Conservation (phyloP, 2,888 invertebrate species). For the Pyrochroa serraticornis region DNA sequence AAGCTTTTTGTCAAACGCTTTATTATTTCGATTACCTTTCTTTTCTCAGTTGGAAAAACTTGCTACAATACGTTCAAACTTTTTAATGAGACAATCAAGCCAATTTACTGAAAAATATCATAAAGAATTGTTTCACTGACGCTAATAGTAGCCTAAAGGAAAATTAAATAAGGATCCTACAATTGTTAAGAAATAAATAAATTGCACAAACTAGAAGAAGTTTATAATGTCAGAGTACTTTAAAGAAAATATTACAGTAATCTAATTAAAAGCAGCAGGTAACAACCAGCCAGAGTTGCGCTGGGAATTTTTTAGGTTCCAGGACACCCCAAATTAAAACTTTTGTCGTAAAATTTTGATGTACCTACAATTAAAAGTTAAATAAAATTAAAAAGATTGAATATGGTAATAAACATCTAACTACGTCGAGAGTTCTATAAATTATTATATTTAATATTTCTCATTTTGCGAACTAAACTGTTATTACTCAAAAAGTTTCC, state of each 20-base stretch:
- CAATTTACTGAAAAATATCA: too few relatives aligned
- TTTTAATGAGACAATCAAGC: too few relatives aligned
- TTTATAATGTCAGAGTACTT: neutral
- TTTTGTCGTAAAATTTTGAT: slow-evolving; percentile 29
- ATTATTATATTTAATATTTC: slow-evolving; percentile 1
- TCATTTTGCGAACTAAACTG: slow-evolving; percentile 7
- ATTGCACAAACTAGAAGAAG: neutral
- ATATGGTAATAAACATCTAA: slow-evolving; percentile 25
- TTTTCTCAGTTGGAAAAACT: too few relatives aligned
- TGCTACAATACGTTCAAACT: too few relatives aligned
- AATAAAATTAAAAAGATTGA: slow-evolving; percentile 28
- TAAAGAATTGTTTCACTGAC: neutral
- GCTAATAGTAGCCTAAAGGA: neutral
- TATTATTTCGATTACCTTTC: too few relatives aligned
- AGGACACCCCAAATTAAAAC: slow-evolving; percentile 23
- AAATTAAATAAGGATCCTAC: neutral
- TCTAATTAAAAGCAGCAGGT: slow-evolving; percentile 20
- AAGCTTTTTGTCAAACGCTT: too few relatives aligned
- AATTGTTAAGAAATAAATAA: neutral
- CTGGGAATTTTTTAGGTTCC: neutral
- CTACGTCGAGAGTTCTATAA: neutral
- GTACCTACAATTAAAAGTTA: slow-evolving; percentile 31
- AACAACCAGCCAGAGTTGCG: too few relatives aligned
- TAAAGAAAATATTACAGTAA: slow-evolving; percentile 19
- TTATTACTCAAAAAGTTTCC: slow-evolving; percentile 14